These are phyloP conservation scores for Aldabrachelys gigantea DNA, from an alignment of 2,113 vertebrate species.

Conservation along the genomic window DNA sequence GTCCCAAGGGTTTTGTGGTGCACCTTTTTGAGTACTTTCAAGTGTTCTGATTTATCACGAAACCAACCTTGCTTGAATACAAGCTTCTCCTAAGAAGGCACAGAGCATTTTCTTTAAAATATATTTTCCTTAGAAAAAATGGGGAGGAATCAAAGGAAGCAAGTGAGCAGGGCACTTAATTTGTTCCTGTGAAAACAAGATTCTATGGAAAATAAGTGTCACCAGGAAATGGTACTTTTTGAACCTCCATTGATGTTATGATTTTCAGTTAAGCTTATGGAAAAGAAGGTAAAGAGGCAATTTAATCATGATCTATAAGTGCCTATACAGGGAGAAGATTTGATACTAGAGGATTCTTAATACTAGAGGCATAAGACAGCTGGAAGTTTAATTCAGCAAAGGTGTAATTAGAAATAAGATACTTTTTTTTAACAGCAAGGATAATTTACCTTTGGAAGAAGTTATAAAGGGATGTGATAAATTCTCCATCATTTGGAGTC, in stretches of 20 bases:
- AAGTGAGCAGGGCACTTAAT: neutral
- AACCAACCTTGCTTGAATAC: conserved; percentile 11
- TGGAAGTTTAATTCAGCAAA: conserved; percentile 7
- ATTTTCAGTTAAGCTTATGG: conserved; percentile 26
- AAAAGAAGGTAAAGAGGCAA: conserved; percentile 40
- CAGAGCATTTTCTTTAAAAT: neutral
- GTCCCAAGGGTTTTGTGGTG: conserved; percentile 26
- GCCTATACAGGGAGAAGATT: conserved; percentile 25
- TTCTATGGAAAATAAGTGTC: conserved; percentile 1
- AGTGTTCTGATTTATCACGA: conserved; percentile 6
- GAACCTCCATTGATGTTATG: neutral
- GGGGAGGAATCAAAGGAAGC: neutral
- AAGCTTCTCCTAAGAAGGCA: neutral
- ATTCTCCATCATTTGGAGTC: neutral
- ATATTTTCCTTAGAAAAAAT: neutral
- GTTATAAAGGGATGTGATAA: neutral
- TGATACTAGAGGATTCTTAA: conserved; percentile 36
- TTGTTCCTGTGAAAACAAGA: neutral
- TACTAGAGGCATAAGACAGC: conserved; percentile 4
- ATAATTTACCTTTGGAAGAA: neutral
- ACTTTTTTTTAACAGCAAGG: neutral
- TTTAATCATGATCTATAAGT: conserved; percentile 43
- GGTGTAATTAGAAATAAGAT: conserved; percentile 12
- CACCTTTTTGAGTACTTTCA: neutral
- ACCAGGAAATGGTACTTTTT: neutral